Base-by-base conservation (phyloP, 2,888 invertebrate genomes). In the Drosophila peninsularis region DNA sequence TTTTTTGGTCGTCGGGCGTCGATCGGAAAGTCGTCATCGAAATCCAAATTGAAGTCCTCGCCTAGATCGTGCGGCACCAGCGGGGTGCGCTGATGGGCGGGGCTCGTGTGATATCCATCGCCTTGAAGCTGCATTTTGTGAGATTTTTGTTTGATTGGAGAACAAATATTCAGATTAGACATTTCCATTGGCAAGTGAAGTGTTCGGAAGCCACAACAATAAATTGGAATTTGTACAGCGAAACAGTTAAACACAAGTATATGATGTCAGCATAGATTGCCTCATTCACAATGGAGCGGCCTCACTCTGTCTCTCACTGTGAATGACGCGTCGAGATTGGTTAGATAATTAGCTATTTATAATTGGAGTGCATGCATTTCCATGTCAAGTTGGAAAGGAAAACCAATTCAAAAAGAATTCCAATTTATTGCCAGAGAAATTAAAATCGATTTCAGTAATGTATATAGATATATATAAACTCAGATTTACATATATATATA, bases 71-170 rank as follows among this genome's bases (percentile, higher is more conserved):
- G 95, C 52, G 95, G 94, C 93, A 96, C 96, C 93, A 96, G 93
- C 76, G 96, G 96, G 90, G 96, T 96, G 90, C 95, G 94, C 92
- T 94, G 94, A 86, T 93, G 93, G 54, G 95, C 95, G 64, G 97
- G 97, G 92, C 97, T 97, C 75, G 96, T 97, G 93, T 97, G 97
- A 93, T 96, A 97, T 85, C 97, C 97, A 93, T 97, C 97, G 85
- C 96, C 95, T 94, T 97, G 96, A 92, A 97, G 94, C 97, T 97
- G 52, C n/a, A 52, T 36, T 49, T 7, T 13, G 11, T 9, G 0
- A 6, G 7, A 5, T 19, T 45, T n/a, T 27, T 11, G 30, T 47
- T 47, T 24, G 4, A 1, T n/a, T n/a, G 47, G 13, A 19, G 17
- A 47, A 13, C 17, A 0, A 30, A 45, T 27, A 30, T 30, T 32